phyloP scores from a whole-genome alignment of 2,113 vertebrate genomes.

The Mus musculus region DNA sequence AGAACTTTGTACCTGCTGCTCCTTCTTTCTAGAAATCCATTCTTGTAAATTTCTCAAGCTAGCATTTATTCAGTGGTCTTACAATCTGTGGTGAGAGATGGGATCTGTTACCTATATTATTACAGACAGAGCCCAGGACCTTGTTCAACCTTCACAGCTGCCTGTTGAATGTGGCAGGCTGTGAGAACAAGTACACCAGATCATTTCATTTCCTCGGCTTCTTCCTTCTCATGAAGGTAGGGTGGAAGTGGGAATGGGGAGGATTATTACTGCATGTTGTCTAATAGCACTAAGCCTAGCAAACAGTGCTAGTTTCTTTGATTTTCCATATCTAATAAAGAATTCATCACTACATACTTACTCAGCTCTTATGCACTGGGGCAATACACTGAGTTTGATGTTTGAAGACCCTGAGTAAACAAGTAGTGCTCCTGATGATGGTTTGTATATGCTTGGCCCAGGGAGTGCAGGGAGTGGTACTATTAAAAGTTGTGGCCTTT shows the following conservation, averaged over 20 bases:
- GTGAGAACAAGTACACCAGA: neutral
- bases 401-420: neutral
- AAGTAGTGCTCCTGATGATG: neutral
- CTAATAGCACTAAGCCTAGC: neutral
- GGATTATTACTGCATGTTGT: neutral
- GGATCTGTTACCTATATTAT: neutral
- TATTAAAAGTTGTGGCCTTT: no score
- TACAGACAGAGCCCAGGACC: neutral
- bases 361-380: neutral
- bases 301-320: neutral
- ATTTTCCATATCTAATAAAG: neutral
- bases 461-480: no score
- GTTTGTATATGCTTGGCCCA: no score
- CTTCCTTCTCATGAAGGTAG: neutral
- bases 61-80: neutral
- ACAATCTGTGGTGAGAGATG: neutral
- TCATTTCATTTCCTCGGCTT: neutral
- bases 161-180: neutral
- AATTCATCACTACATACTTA: neutral
- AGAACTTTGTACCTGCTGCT: neutral
- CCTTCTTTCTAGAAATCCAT: neutral
- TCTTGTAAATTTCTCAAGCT: neutral
- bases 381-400: neutral
- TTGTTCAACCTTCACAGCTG: neutral
- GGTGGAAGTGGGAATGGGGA: neutral